phyloP scores from a whole-genome alignment of 2,113 vertebrate genomes.

The Tetrao urogallus region DNA sequence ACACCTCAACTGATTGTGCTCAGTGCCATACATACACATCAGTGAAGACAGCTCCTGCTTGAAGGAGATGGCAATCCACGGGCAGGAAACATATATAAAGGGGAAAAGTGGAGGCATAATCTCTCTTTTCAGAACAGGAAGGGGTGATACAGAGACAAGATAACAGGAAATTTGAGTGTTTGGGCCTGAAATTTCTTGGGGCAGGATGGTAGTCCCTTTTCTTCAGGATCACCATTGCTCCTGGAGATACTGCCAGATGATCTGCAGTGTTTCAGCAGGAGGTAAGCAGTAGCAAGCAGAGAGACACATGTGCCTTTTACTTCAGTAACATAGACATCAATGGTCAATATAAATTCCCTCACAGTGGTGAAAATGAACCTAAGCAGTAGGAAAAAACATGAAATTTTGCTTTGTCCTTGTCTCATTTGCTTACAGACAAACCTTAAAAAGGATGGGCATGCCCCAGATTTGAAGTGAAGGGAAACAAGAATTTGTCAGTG shows the following conservation, averaged over 20 bases:
- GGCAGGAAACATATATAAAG: neutral
- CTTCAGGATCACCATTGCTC: neutral
- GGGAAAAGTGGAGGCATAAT: neutral
- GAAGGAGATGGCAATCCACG: neutral
- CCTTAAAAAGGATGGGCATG: slow-evolving; percentile 7
- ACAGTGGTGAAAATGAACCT: neutral
- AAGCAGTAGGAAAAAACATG: neutral
- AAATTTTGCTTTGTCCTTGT: slow-evolving; percentile 25
- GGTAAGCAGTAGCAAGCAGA: neutral
- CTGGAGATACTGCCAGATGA: neutral
- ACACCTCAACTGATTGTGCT: neutral
- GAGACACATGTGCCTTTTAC: neutral
- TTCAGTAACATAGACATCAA: neutral
- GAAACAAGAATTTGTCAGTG: slow-evolving; percentile 24
- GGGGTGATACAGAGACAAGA: neutral
- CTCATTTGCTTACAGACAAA: neutral
- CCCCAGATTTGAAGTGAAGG: slow-evolving; percentile 40
- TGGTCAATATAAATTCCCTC: neutral
- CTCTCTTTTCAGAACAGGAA: neutral
- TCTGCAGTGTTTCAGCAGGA: neutral
- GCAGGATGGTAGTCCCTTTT: neutral
- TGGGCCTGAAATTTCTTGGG: neutral
- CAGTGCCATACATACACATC: accelerated
- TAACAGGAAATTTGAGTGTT: neutral
- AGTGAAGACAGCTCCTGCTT: neutral